Evolutionary conservation across 2,888 invertebrate species (phyloP), one percentile per base, ranked within the genome.

Genomic region (Erannis defoliaria): DNA sequence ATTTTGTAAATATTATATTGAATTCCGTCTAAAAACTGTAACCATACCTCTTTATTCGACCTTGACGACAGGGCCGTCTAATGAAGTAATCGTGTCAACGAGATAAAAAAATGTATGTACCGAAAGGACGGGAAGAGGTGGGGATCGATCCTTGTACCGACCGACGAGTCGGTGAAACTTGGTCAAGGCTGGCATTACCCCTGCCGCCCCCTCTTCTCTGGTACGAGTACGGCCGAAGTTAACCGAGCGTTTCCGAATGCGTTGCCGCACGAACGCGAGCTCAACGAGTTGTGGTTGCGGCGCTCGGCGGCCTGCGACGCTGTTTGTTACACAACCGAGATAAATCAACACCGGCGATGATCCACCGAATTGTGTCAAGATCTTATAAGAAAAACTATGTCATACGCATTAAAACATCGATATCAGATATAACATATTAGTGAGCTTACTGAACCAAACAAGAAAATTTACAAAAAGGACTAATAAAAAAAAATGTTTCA

Each of bases 81-180:
- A 85, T 85, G 77, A 82, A 85, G 85, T 86, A 89, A 90, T 89
- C 85, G 86, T 89, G 89, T 89, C 88, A 89, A 81, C 84, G 83
- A 85, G 82, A 84, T 84, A 84, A 84, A 82, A 78, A 81, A 79
- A 80, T 73, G 76, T 81, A 77, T 80, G 74, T 81, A 83, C 81
- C 75, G 78, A 87, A 90, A 90, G 86, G 88, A 90, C 88, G 90
- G 90, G 90, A 91, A 90, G 88, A 89, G 89, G 92, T 90, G 90
- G 91, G 92, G 89, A 89, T 86, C 84, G 82, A 88, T 90, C 86
- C 89, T 89, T 89, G 89, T 90, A 86, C 88, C 87, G 89, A 89
- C 68, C 83, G 86, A 85, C 86, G 89, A 90, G 86, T 85, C 89
- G 82, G 87, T 90, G 89, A 92, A 93, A 93, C 93, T 92, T 91